Percentiles rank a stretch among this genome's conserved stretches.
These are phyloP conservation scores for Neodiprion pinetum DNA, from an alignment of 1,140 invertebrate species.

Conservation along the genomic window DNA sequence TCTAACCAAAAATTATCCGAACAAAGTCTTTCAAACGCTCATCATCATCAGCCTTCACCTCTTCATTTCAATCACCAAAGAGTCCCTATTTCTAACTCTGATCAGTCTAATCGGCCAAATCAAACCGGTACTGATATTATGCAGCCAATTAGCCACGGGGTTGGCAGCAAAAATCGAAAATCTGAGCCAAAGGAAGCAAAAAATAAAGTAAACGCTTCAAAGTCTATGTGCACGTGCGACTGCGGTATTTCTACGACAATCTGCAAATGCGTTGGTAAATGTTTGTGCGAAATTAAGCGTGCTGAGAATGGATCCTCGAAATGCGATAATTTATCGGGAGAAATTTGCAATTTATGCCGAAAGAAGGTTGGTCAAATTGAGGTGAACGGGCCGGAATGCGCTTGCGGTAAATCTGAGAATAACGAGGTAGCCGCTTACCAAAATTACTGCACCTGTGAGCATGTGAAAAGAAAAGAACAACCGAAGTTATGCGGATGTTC, in stretches of 20 bases:
- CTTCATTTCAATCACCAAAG: slow-evolving; percentile 6
- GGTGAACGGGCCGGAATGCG: not conserved
- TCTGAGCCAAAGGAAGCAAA: slow-evolving; percentile 51
- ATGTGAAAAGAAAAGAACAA: not conserved
- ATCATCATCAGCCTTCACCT: slow-evolving; percentile 2
- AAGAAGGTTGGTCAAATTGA: not conserved
- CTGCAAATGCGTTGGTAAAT: slow-evolving; percentile 8
- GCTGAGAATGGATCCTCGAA: not conserved
- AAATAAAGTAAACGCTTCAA: slow-evolving; percentile 53
- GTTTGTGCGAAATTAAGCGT: slow-evolving; percentile 2
- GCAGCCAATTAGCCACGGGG: not conserved
- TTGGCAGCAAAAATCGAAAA: slow-evolving; percentile 11
- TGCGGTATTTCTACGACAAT: slow-evolving; percentile 4
- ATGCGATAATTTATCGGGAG: too few species aligned
- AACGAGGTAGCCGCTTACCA: not conserved
- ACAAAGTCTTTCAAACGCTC: not conserved
- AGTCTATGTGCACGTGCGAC: slow-evolving; percentile 38
- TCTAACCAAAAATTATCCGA: not conserved
- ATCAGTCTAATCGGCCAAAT: not conserved
- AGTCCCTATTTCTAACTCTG: slow-evolving; percentile 8
- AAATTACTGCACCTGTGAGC: not conserved
- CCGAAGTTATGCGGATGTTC: slow-evolving; percentile 8
- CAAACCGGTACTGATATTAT: not conserved
- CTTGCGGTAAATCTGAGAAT: not conserved
- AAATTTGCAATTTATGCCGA: not conserved